phyloP scores from a whole-genome alignment of 2,888 invertebrate genomes.

The Tubulanus polymorphus region DNA sequence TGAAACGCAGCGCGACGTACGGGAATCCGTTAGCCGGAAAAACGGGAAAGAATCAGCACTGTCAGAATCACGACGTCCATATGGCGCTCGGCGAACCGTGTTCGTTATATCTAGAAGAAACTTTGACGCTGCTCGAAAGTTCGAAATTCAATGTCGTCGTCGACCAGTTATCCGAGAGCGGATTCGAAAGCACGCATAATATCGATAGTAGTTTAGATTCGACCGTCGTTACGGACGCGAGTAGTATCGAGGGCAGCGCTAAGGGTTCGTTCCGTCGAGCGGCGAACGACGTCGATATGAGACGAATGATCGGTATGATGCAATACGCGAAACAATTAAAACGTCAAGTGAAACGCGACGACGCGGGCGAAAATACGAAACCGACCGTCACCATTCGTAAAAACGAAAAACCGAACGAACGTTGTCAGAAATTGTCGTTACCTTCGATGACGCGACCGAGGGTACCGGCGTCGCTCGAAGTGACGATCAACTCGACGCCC shows the following conservation, averaged over 20 bases:
- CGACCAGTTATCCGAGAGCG: not conserved
- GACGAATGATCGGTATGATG: too few relatives aligned
- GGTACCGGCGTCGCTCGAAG: not conserved
- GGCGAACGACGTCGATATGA: too few relatives aligned
- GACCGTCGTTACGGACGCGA: not conserved
- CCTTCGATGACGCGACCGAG: too few relatives aligned
- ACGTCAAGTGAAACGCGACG: too few relatives aligned
- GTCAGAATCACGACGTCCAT: conserved; percentile 8
- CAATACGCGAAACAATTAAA: too few relatives aligned
- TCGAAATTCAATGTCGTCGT: not conserved
- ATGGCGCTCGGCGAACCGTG: conserved; percentile 9
- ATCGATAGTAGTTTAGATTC: not conserved
- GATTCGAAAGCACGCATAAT: not conserved
- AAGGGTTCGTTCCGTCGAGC: too few relatives aligned
- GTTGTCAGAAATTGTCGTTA: not conserved
- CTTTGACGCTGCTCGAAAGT: not conserved
- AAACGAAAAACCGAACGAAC: not conserved
- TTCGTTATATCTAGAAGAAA: not conserved
- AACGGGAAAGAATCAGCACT: not conserved
- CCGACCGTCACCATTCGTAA: not conserved
- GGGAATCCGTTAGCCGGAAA: not conserved
- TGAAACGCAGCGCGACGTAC: not conserved
- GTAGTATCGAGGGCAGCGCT: not conserved
- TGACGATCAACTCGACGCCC: not conserved
- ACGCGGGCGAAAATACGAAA: too few relatives aligned